Percentiles rank a stretch among this genome's conserved stretches.
These are phyloP conservation scores for Drosophila longiperda DNA, from an alignment of 2,888 invertebrate genomes.

Conservation along the genomic window DNA sequence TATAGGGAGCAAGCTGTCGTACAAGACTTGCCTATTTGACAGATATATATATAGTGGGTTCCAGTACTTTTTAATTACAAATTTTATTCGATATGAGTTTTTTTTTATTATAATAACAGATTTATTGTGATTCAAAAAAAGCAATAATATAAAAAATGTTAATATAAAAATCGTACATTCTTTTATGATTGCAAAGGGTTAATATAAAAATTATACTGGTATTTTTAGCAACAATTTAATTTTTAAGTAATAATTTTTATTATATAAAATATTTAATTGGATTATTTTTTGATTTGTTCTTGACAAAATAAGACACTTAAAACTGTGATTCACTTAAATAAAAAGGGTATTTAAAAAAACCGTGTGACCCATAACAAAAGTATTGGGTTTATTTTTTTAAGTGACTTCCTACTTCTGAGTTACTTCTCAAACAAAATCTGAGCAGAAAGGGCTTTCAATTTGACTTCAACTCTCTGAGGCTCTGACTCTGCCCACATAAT, in stretches of 20 bases:
- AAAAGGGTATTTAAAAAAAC: slow-evolving; percentile 8
- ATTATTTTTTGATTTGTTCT: not conserved
- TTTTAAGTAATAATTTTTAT: not conserved
- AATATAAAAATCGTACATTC: not conserved
- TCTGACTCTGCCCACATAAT: slow-evolving; percentile 40
- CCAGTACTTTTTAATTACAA: slow-evolving; percentile 18
- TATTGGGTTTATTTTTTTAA: not conserved
- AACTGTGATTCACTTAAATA: not conserved
- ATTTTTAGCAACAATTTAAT: not conserved
- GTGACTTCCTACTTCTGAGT: slow-evolving; percentile 28
- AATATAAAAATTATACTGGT: not conserved
- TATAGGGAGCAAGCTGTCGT: slow-evolving; percentile 30
- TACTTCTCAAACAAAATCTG: slow-evolving; percentile 12
- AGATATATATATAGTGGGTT: slow-evolving; percentile 10
- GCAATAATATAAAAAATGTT: not conserved
- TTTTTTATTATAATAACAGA: not conserved
- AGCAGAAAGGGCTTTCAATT: slow-evolving; percentile 15
- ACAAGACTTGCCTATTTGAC: slow-evolving; percentile 5
- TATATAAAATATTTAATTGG: not conserved
- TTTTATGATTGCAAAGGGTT: not conserved
- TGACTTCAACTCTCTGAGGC: slow-evolving; percentile 3
- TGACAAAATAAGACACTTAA: not conserved
- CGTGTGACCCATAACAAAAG: not conserved
- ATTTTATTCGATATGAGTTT: not conserved
- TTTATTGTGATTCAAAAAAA: not conserved